Conservation (phyloP, 2,888 invertebrate species). For the Stratiomys singularior region DNA sequence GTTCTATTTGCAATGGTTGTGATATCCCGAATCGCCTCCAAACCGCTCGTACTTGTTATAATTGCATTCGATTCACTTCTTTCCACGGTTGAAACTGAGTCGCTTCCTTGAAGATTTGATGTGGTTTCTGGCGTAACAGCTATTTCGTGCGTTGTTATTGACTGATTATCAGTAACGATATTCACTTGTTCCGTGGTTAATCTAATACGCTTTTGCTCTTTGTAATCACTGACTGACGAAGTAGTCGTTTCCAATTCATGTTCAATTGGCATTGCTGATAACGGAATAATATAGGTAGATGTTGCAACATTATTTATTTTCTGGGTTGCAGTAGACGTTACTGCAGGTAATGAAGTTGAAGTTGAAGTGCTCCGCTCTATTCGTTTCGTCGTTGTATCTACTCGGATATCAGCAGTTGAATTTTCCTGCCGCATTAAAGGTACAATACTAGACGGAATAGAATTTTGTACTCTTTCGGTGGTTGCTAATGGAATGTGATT, state of each 20-base stretch:
- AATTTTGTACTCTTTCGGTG: conserved; percentile 26
- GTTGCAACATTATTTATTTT: conserved; percentile 13
- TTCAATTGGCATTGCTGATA: conserved; percentile 36
- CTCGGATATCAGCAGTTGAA: neutral
- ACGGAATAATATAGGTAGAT: neutral
- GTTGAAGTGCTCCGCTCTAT: conserved; percentile 33
- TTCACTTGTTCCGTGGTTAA: conserved; percentile 31
- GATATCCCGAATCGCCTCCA: neutral
- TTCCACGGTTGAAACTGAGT: neutral
- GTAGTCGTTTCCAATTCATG: conserved; percentile 51
- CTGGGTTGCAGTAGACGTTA: neutral
- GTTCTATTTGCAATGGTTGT: conserved; percentile 31
- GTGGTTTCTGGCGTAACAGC: conserved; percentile 12
- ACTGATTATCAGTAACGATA: conserved; percentile 14
- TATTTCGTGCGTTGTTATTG: conserved; percentile 6
- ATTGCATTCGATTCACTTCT: conserved; percentile 23
- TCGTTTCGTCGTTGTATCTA: conserved; percentile 31
- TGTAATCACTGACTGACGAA: conserved; percentile 57
- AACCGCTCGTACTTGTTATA: neutral
- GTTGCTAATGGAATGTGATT: neutral
- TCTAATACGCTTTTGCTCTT: conserved; percentile 55
- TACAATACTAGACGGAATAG: conserved; percentile 8
- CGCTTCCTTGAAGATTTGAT: neutral
- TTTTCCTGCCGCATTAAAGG: neutral
- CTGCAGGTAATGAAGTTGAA: neutral